phyloP scores from a whole-genome alignment of 2,888 invertebrate genomes.

The Cordilura impudica region DNA sequence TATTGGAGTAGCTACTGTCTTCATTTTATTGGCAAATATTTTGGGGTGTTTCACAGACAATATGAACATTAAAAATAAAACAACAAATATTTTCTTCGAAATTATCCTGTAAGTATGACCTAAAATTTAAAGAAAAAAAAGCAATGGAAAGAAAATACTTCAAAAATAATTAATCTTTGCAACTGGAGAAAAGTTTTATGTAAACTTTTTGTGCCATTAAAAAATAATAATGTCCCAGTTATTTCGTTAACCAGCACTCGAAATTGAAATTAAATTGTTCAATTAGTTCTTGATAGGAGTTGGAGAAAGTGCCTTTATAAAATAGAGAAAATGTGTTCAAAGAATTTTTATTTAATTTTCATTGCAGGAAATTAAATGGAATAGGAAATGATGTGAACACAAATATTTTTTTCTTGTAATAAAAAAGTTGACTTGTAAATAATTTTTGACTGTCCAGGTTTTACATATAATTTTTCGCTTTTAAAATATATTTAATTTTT shows the following conservation, averaged over 20 bases:
- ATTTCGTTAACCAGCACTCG: constrained; percentile 26
- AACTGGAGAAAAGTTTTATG: constrained; percentile 2
- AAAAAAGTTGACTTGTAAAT: too few species aligned
- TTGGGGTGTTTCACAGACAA: constrained; percentile 1
- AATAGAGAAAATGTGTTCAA: neutral
- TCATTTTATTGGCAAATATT: constrained; percentile 48
- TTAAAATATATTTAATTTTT: too few species aligned
- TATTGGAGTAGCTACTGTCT: constrained; percentile 31
- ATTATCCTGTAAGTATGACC: constrained; percentile 41
- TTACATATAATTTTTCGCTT: too few species aligned
- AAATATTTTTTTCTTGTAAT: neutral
- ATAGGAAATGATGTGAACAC: neutral
- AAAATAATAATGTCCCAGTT: neutral
- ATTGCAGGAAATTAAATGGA: neutral
- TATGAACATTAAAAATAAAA: constrained; percentile 21
- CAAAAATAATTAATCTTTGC: constrained; percentile 17
- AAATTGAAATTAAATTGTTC: constrained; percentile 38
- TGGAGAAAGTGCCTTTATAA: neutral
- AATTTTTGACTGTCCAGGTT: too few species aligned
- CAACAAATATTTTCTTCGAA: constrained; percentile 29
- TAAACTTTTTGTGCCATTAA: constrained; percentile 23
- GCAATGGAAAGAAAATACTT: constrained; percentile 6
- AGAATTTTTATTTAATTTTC: neutral
- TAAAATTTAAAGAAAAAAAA: constrained; percentile 1
- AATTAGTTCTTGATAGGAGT: neutral